Evolutionary conservation across 1,140 invertebrate species (phyloP).

Genomic region (Megalopta genalis): DNA sequence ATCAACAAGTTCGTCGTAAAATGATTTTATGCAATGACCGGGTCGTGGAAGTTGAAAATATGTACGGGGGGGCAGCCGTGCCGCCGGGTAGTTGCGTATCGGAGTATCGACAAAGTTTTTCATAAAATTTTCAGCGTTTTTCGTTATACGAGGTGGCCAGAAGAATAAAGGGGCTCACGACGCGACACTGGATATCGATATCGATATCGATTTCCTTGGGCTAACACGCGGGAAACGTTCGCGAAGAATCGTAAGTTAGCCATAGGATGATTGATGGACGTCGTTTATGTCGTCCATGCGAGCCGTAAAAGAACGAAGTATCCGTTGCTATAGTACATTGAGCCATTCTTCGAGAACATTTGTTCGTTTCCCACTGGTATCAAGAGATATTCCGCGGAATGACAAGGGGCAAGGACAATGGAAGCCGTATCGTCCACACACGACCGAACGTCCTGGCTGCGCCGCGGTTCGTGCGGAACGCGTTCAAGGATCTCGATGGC

Average conservation of each 20-base stretch:
- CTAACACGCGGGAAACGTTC: background rate
- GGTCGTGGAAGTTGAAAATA: no score
- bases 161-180: background rate
- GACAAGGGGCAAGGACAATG: constrained; percentile 66
- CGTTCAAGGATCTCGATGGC: constrained; percentile 36
- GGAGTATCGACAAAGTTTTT: background rate
- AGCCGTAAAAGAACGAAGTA: constrained; percentile 25
- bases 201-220: background rate
- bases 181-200: background rate
- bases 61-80: no score
- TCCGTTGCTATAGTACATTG: constrained; percentile 35
- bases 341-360: constrained; percentile 61
- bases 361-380: constrained; percentile 68
- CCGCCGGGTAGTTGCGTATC: background rate
- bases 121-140: background rate
- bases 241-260: constrained; percentile 10
- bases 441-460: constrained; percentile 25
- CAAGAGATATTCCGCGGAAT: constrained; percentile 63
- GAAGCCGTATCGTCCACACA: constrained; percentile 47
- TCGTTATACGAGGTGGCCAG: background rate
- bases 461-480: constrained; percentile 12
- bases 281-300: constrained; percentile 43
- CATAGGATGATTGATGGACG: constrained; percentile 54
- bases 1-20: no score
- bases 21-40: no score